These are phyloP conservation scores for Melanotaenia parkinsoni DNA, from an alignment of 2,797 vertebrate genomes.

Conservation along the genomic window DNA sequence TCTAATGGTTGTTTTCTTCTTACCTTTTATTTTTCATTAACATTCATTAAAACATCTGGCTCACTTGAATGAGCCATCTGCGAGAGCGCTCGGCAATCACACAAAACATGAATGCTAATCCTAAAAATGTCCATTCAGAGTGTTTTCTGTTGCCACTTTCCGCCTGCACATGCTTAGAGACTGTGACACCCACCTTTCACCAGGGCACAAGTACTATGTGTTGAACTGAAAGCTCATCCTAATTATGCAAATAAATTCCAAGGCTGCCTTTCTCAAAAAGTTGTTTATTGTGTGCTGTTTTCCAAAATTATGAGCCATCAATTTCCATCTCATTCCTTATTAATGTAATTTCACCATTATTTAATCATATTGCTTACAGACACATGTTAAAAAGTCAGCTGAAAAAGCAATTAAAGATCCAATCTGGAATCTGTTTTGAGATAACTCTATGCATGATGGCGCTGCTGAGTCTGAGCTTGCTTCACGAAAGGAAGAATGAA, in stretches of 20 bases:
- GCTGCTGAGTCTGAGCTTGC: constrained; percentile 44
- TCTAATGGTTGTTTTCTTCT: constrained; percentile 81
- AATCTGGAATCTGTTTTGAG: constrained; percentile 67
- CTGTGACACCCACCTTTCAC: constrained; percentile 36
- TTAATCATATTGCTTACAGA: constrained; percentile 85
- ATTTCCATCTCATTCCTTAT: constrained; percentile 87
- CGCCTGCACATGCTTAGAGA: constrained; percentile 25
- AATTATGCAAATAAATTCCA: constrained; percentile 79
- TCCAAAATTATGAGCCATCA: constrained; percentile 72
- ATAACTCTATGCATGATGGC: constrained; percentile 67
- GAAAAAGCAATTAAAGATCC: constrained; percentile 82
- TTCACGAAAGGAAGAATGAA: constrained; percentile 52
- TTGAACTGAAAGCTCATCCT: constrained; percentile 24
- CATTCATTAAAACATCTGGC: constrained; percentile 88
- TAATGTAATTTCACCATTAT: constrained; percentile 84
- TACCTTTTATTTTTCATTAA: constrained; percentile 86
- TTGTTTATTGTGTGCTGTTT: constrained; percentile 80
- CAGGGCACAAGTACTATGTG: constrained; percentile 23
- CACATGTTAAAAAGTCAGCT: constrained; percentile 81
- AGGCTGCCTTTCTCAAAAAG: constrained; percentile 56
- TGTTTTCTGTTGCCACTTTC: constrained; percentile 29
- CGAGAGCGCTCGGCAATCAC: constrained; percentile 65
- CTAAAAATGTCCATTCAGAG: constrained; percentile 61
- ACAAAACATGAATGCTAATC: constrained; percentile 68
- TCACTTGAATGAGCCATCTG: constrained; percentile 83